These are phyloP conservation scores for Ancistrus triradiatus DNA, from an alignment of 2,113 vertebrate genomes.

Conservation along the genomic window DNA sequence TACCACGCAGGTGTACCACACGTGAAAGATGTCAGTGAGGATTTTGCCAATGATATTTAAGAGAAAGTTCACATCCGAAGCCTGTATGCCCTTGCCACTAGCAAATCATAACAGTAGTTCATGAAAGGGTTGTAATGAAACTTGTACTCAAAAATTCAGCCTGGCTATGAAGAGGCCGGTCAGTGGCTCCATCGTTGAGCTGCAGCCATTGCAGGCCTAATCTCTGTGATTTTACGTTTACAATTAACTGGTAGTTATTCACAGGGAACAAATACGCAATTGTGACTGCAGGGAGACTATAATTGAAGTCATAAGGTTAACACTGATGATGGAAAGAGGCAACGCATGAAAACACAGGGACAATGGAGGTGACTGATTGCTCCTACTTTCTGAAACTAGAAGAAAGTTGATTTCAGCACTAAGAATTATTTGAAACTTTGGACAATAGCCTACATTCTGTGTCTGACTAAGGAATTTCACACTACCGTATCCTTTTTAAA, in stretches of 20 bases:
- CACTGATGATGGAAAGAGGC: background rate
- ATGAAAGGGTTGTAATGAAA: slow-evolving; percentile 27
- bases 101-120: background rate
- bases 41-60: no score
- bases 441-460: no score
- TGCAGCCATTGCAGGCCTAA: background rate
- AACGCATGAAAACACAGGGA: slow-evolving; percentile 8
- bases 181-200: background rate
- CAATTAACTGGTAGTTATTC: slow-evolving; percentile 28
- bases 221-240: background rate
- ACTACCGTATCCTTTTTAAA: no score
- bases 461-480: no score
- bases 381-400: slow-evolving; percentile 16
- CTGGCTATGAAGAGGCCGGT: background rate
- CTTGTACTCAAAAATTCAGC: slow-evolving; percentile 17
- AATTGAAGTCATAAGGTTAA: slow-evolving; percentile 28
- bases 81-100: background rate
- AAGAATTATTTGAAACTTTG: no score
- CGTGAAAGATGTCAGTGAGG: no score
- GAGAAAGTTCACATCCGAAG: no score
- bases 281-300: slow-evolving; percentile 25
- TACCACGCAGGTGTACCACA: no score
- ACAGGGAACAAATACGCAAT: slow-evolving; percentile 19
- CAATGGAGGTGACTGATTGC: slow-evolving; percentile 22
- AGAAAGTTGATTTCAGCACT: no score